Percentiles rank a stretch among this genome's conserved stretches.
phyloP scores from a whole-genome alignment of 2,888 invertebrate species.

The Amblyteles armatorius region DNA sequence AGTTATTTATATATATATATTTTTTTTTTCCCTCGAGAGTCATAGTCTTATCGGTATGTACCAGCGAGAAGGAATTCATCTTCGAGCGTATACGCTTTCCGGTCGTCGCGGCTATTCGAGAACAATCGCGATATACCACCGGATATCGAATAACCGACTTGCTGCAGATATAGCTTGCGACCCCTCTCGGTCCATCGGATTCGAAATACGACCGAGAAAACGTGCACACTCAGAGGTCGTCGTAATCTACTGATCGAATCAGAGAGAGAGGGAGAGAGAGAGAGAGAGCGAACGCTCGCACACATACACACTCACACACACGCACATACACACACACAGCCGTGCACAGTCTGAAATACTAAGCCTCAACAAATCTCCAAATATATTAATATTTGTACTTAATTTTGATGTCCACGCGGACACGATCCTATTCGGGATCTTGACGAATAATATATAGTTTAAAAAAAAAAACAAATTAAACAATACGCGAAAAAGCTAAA shows the following conservation, averaged over 20 bases:
- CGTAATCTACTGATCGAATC: slow-evolving; percentile 55
- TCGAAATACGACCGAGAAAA: slow-evolving; percentile 48
- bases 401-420: slow-evolving; percentile 57
- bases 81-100: slow-evolving; percentile 57
- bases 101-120: slow-evolving; percentile 57
- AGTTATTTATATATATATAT: slow-evolving; percentile 15
- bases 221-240: slow-evolving; percentile 32
- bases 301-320: background rate
- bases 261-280: background rate
- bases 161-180: slow-evolving; percentile 32
- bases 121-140: slow-evolving; percentile 63
- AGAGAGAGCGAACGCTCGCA: background rate
- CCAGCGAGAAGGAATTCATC: slow-evolving; percentile 45
- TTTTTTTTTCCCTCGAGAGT: slow-evolving; percentile 21
- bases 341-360: slow-evolving; percentile 12
- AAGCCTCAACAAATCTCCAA: slow-evolving; percentile 38
- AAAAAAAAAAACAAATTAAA: slow-evolving; percentile 42
- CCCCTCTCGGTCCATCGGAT: slow-evolving; percentile 46
- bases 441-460: slow-evolving; percentile 49
- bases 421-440: slow-evolving; percentile 20
- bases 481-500: slow-evolving; percentile 40
- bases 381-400: slow-evolving; percentile 60
- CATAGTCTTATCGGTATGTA: slow-evolving; percentile 26
- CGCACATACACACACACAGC: background rate
- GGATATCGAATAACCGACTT: slow-evolving; percentile 65